These are phyloP conservation scores for Morus bassanus DNA, from an alignment of 2,797 vertebrate species.

Conservation along the genomic window DNA sequence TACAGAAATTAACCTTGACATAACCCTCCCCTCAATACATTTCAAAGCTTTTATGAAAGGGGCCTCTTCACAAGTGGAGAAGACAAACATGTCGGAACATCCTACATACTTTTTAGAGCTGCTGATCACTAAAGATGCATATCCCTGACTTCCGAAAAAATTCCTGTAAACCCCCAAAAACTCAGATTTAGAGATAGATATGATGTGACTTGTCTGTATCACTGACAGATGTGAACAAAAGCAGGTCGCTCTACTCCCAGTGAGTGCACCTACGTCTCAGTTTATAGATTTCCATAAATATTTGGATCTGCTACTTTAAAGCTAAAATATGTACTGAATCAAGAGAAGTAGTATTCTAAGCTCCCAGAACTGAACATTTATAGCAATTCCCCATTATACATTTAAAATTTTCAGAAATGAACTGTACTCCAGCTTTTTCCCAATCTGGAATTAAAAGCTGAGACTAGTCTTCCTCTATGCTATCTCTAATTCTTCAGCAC, in stretches of 20 bases:
- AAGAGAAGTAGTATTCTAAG: background rate
- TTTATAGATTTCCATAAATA: background rate
- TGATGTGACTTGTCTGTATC: background rate
- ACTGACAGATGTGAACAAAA: background rate
- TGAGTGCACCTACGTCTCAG: background rate
- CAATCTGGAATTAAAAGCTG: background rate
- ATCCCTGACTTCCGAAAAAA: background rate
- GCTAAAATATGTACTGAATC: background rate
- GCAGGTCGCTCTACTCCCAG: background rate
- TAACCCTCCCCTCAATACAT: background rate
- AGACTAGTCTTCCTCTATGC: background rate
- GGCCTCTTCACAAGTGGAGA: background rate
- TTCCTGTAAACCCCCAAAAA: background rate
- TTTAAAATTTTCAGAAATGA: background rate
- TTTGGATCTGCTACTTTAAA: background rate
- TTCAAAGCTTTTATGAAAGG: background rate
- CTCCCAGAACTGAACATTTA: background rate
- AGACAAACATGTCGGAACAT: background rate
- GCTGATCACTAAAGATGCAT: background rate
- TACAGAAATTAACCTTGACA: background rate
- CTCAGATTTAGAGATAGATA: background rate
- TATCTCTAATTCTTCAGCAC: background rate
- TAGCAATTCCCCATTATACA: background rate
- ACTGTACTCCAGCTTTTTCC: background rate
- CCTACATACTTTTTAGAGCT: background rate